Evolutionary conservation across 1,140 invertebrate genomes (phyloP), one percentile per base, ranked within the genome.

Genomic region (Leptinotarsa texana): DNA sequence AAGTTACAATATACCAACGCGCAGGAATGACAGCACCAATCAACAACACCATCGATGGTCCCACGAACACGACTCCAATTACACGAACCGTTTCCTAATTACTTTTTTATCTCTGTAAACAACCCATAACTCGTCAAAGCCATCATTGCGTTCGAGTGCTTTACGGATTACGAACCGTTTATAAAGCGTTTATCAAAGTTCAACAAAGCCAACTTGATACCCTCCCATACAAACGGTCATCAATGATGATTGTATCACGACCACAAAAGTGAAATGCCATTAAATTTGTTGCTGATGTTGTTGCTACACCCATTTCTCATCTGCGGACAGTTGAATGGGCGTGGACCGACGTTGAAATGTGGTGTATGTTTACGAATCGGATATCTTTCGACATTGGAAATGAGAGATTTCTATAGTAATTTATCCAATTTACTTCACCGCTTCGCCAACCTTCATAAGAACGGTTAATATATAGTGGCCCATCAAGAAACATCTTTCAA

Each of bases 121-220:
- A 42, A 42, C 33, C 8, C 33, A 42, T 42, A 42, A 42, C 33
- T 42, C 33, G 33, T 42, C 33, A 42, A 42, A 42, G 33, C 33
- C n/a, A 57, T 57, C 51, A 57, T 57, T 57, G n/a, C n/a, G 51
- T 18, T 57, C 51, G 13, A 57, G 51, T 57, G 51, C 15, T 57
- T 57, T 15, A 57, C 17, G 51, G 15, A 57, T 57, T 57, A 57
- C 51, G 15, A 57, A 57, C 51, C 51, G 51, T 57, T 57, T 57
- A 57, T 57, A 57, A 57, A 57, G 15, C 51, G 51, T 57, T 57
- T 57, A 57, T 57, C 51, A 57, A 57, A 57, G 51, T 57, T 57
- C 51, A 57, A 57, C 51, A 57, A 57, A 57, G 51, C 51, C 51
- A 57, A 57, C 17, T 57, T 57, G 51, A 57, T 57, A 57, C 51